Evolutionary conservation across 53 echinoderm and acorn worm species (phyloP).

Genomic region (Holothuria scabra): DNA sequence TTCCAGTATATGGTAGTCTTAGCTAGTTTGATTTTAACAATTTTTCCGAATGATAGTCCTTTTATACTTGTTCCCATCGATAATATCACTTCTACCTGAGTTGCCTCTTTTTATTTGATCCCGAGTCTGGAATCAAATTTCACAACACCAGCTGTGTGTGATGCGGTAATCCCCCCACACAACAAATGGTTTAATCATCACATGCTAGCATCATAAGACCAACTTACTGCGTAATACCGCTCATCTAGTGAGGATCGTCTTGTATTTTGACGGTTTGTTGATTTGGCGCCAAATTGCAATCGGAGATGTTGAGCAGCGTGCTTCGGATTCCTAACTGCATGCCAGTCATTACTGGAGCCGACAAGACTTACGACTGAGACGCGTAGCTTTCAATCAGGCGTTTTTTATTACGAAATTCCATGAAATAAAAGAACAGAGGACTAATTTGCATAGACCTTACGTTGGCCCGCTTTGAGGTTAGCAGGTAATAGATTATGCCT

Average conservation of each 20-base stretch:
- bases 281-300: slow-evolving; percentile 31
- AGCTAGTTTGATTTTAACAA: no score
- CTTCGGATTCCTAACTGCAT: slow-evolving; percentile 20
- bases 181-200: slow-evolving; percentile 6
- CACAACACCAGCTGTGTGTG: slow-evolving; percentile 4
- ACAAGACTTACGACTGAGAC: not conserved
- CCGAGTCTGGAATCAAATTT: slow-evolving; percentile 1
- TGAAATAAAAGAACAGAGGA: no score
- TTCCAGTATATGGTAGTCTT: no score
- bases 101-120: slow-evolving; percentile 19
- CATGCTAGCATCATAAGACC: slow-evolving; percentile 4
- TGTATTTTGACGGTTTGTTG: slow-evolving; percentile 36
- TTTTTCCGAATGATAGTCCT: no score
- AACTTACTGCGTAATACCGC: slow-evolving; percentile 8
- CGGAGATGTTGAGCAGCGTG: not conserved
- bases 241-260: slow-evolving; percentile 16
- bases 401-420: not conserved
- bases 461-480: no score
- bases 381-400: slow-evolving; percentile 5
- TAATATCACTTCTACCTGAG: not conserved
- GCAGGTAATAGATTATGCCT: no score
- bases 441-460: no score
- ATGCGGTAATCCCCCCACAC: not conserved
- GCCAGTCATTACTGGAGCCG: slow-evolving; percentile 17
- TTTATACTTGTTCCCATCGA: not conserved